phyloP scores from a whole-genome alignment of 2,797 vertebrate genomes.

The Xenopus petersii region DNA sequence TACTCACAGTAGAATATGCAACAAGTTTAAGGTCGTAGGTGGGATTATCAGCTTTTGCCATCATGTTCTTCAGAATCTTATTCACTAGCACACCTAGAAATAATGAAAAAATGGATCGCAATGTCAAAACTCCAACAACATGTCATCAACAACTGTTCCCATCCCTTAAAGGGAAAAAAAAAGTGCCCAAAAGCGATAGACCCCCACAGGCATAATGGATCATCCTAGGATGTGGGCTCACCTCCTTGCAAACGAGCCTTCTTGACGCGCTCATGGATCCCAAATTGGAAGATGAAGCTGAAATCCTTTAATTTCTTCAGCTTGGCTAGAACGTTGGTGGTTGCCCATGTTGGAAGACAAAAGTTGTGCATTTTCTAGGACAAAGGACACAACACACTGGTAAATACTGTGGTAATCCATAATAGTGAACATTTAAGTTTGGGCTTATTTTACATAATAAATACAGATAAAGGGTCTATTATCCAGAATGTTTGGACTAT shows the following conservation, averaged over 20 bases:
- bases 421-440: too few species aligned
- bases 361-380: constrained; percentile 74
- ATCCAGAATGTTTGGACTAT: too few species aligned
- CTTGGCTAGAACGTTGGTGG: constrained; percentile 70
- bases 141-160: too few species aligned
- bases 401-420: too few species aligned
- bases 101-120: too few species aligned
- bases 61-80: constrained; percentile 85
- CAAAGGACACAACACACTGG: neutral
- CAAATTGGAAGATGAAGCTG: constrained; percentile 79
- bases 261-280: constrained; percentile 72
- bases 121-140: too few species aligned
- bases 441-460: too few species aligned
- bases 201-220: too few species aligned
- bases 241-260: constrained; percentile 92
- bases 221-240: constrained; percentile 57
- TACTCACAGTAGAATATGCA: constrained; percentile 87
- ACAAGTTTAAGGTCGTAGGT: constrained; percentile 74
- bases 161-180: too few species aligned
- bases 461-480: too few species aligned
- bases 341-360: constrained; percentile 80
- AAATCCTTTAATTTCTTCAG: constrained; percentile 83
- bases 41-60: constrained; percentile 63
- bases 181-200: too few species aligned
- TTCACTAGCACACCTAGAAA: constrained; percentile 79